Percentiles rank a stretch among this genome's conserved stretches.
These are phyloP conservation scores for Dermolepida albohirtum DNA, from an alignment of 2,888 invertebrate species.

Conservation along the genomic window DNA sequence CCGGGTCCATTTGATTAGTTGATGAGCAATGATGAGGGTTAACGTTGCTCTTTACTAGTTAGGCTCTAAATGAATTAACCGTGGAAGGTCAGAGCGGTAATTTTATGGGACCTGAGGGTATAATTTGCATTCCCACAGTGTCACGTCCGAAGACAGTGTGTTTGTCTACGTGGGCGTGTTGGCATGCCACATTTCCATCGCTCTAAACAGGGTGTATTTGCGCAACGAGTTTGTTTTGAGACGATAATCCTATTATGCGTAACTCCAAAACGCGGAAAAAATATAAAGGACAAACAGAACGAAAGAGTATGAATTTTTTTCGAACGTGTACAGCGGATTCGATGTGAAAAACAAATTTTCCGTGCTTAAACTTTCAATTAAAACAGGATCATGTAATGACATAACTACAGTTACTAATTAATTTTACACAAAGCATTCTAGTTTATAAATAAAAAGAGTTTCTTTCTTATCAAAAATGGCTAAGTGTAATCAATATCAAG, in stretches of 20 bases:
- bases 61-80: constrained; percentile 31
- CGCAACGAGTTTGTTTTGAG: constrained; percentile 20
- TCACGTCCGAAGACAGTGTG: constrained; percentile 27
- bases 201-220: constrained; percentile 24
- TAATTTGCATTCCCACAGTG: constrained; percentile 43
- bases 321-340: too few species aligned
- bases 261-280: neutral
- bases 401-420: too few species aligned
- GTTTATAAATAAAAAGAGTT: too few species aligned
- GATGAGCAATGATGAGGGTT: constrained; percentile 37
- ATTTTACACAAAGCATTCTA: too few species aligned
- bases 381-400: too few species aligned
- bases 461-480: too few species aligned
- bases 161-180: constrained; percentile 8
- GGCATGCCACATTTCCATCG: constrained; percentile 6
- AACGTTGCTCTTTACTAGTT: constrained; percentile 22
- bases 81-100: constrained; percentile 40
- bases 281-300: neutral
- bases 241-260: constrained; percentile 21
- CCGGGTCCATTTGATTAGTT: constrained; percentile 34
- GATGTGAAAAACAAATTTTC: too few species aligned
- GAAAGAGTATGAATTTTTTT: too few species aligned
- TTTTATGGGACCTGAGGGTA: constrained; percentile 41
- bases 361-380: too few species aligned
- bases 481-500: too few species aligned